A percentile compares a stretch with the other conserved stretches of the same genome.
phyloP scores from a whole-genome alignment of 2,113 vertebrate genomes.

The Ammodytes marinus region DNA sequence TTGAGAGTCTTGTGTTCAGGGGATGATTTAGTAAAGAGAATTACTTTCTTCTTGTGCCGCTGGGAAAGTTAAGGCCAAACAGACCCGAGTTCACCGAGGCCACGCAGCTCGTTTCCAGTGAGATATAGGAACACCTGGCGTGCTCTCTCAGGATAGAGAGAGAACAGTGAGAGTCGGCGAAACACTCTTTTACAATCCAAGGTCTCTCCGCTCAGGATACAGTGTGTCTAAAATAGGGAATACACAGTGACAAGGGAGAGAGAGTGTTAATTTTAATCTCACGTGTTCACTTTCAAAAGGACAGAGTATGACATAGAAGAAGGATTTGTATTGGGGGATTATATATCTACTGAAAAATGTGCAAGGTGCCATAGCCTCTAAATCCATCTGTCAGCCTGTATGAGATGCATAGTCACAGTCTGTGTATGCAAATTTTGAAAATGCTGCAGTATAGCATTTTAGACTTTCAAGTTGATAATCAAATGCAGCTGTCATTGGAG shows the following conservation, averaged over 20 bases:
- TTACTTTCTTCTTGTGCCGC: constrained; percentile 41
- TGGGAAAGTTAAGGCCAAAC: constrained; percentile 51
- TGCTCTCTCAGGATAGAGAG: constrained; percentile 30
- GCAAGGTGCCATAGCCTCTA: neutral
- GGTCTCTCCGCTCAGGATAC: constrained; percentile 44
- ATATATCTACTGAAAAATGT: neutral
- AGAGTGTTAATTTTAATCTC: constrained; percentile 19
- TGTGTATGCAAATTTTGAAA: constrained; percentile 14
- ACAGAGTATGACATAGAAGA: neutral
- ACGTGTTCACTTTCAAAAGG: constrained; percentile 6
- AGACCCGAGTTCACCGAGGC: constrained; percentile 46
- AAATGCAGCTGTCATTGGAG: neutral
- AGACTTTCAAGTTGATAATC: neutral
- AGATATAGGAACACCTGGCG: constrained; percentile 58
- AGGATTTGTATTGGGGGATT: neutral
- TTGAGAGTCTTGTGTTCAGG: constrained; percentile 23
- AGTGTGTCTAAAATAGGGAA: constrained; percentile 35
- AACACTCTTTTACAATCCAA: constrained; percentile 48
- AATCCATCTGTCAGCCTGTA: neutral
- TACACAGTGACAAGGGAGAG: constrained; percentile 30
- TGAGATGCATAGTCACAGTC: neutral
- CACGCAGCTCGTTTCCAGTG: constrained; percentile 25
- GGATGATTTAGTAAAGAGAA: constrained; percentile 24
- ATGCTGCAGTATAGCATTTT: neutral
- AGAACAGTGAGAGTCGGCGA: neutral